A percentile compares a stretch with the other conserved stretches of the same genome.
Conservation (phyloP, 2,888 invertebrate species). For the Stratiomys singularior region DNA sequence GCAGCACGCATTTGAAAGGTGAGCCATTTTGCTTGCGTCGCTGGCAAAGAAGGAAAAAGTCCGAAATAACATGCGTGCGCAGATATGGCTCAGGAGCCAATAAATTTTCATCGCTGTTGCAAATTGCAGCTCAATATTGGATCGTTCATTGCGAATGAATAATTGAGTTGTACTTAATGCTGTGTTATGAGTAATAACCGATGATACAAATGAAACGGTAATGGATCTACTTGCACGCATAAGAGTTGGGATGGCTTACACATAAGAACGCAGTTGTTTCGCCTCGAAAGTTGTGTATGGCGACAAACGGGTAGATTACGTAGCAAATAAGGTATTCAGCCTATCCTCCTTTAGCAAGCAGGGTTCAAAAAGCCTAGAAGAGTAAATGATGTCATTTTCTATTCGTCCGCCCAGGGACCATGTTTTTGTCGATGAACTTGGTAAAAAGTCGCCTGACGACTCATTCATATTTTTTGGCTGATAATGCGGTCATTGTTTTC, state of each 20-base stretch:
- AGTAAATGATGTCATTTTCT: not conserved
- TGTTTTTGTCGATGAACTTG: not conserved
- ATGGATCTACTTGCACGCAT: slow-evolving; percentile 15
- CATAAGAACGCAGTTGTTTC: not conserved
- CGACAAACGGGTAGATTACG: no score
- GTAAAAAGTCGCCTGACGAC: not conserved
- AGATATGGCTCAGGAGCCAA: slow-evolving; percentile 23
- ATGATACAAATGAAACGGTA: slow-evolving; percentile 26
- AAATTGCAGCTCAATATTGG: slow-evolving; percentile 47
- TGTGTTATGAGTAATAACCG: slow-evolving; percentile 15
- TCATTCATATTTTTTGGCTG: not conserved
- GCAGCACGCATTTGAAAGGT: no score
- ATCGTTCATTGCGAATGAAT: slow-evolving; percentile 44
- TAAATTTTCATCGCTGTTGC: slow-evolving; percentile 47
- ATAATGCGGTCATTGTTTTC: slow-evolving; percentile 18
- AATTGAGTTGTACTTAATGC: slow-evolving; percentile 46
- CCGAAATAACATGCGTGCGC: not conserved
- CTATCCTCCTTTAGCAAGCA: no score
- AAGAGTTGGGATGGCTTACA: no score
- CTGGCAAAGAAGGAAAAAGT: slow-evolving; percentile 7
- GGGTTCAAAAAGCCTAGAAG: not conserved
- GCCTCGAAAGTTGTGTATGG: not conserved
- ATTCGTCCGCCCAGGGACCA: not conserved
- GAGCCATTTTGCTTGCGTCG: no score
- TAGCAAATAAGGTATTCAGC: no score